These are phyloP conservation scores for Ptilonorhynchus violaceus DNA, from an alignment of 2,113 vertebrate genomes.

Conservation along the genomic window DNA sequence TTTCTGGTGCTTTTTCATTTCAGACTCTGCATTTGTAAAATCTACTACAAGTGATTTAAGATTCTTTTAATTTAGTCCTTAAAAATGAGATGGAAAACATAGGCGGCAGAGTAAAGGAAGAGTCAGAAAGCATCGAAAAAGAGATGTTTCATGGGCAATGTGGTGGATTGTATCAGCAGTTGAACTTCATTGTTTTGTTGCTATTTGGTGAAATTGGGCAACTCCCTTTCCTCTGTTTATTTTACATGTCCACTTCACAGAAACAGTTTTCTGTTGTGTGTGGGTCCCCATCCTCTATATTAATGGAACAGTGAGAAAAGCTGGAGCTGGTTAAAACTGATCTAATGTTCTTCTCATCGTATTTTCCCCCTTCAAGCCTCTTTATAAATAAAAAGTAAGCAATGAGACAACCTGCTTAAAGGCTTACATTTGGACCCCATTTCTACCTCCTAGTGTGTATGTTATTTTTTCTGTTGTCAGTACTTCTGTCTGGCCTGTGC, in stretches of 20 bases:
- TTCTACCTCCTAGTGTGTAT: not conserved
- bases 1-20: not conserved
- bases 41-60: not conserved
- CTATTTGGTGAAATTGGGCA: not conserved
- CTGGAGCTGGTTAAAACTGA: not conserved
- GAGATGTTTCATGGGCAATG: fast-evolving
- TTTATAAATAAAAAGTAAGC: not conserved
- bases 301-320: not conserved
- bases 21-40: not conserved
- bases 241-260: not conserved
- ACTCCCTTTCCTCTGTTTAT: not conserved
- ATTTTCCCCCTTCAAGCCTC: not conserved
- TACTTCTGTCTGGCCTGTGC: not conserved
- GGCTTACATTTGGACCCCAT: not conserved
- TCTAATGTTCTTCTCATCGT: not conserved
- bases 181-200: not conserved
- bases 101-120: not conserved
- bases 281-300: not conserved
- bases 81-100: not conserved
- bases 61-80: not conserved
- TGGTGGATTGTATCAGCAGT: not conserved
- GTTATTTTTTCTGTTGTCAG: not conserved
- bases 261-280: not conserved
- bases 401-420: not conserved
- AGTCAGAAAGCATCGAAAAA: not conserved